Base-by-base conservation (phyloP, 37 sponge, comb jelly and placozoan genomes). In the Beroe forskalii region DNA sequence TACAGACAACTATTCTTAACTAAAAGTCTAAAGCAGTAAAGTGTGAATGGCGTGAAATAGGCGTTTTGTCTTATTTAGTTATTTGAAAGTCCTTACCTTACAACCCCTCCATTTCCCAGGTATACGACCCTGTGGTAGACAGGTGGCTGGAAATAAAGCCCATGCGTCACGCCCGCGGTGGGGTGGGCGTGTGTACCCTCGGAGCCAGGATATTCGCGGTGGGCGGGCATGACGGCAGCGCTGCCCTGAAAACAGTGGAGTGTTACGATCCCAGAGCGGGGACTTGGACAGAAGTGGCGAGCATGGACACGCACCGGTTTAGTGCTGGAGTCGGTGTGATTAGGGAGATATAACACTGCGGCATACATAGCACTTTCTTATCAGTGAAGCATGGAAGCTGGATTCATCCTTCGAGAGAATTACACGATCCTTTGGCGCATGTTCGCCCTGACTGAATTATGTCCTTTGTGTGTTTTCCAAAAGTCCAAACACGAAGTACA, bases 261-360 rank as follows among this genome's bases (percentile, higher is more conserved):
- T 80, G 86, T 41, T 80, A 80, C 35, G 86, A 80, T 80, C 86
- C 86, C 19, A 43, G 86, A 12, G 86, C 86, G 30, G 86, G 86
- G 2, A 37, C 4, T 1, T 80, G 86, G 86, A 44, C 40, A 3
- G 86, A 80, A 31, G 35, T 80, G 86, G 86, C 86, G n/a, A 44
- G 55, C 55, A 80, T 80, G 86, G 86, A 80, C 27, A 80, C 86
- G 28, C 86, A 80, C 35, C 1, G 86, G 55, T 80, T 80, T 80
- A 80, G 86, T 38, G 86, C 86, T 44, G 86, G 86, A n/a, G 86
- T 80, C 25, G 86, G 55, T 23, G 86, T 80, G 4, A 80, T 80
- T 30, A 3, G 86, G 19, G 86, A 80, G 20, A 80, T 80, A 19
- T 80, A 25, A 80, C 25, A n/a, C n/a, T n/a, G n/a, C n/a, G n/a